Percentiles rank a stretch among this genome's conserved stretches.
Conservation (phyloP, 2,888 invertebrate genomes). For the Syrphus vitripennis region DNA sequence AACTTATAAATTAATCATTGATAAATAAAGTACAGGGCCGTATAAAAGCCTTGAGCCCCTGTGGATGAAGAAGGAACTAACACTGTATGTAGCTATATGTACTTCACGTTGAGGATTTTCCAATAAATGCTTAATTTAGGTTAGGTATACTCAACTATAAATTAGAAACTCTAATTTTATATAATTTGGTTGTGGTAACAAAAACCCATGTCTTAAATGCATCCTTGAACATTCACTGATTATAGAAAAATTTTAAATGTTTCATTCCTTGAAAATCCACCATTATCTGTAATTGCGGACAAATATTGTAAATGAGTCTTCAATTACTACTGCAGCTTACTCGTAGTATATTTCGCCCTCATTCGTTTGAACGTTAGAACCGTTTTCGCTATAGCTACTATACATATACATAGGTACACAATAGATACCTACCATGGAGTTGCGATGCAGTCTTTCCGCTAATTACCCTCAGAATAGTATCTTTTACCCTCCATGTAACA, state of each 20-base stretch:
- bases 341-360: conserved; percentile 20
- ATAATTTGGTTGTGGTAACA: neutral
- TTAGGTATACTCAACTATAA: no score
- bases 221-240: neutral
- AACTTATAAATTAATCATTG: no score
- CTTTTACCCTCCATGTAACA: conserved; percentile 12
- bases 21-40: no score
- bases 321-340: conserved; percentile 46
- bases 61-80: no score
- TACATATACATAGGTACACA: neutral
- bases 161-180: no score
- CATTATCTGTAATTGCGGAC: conserved; percentile 59
- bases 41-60: no score
- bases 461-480: conserved; percentile 59
- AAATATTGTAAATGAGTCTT: conserved; percentile 44
- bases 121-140: no score
- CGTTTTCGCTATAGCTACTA: neutral
- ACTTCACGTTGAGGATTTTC: no score
- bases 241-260: neutral
- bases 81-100: no score
- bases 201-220: neutral
- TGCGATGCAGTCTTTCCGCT: conserved; percentile 64
- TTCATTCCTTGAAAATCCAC: conserved; percentile 2
- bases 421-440: conserved; percentile 5
- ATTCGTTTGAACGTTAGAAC: conserved; percentile 44